phyloP scores from a whole-genome alignment of 2,888 invertebrate species.

The Tolmerus cingulatus region DNA sequence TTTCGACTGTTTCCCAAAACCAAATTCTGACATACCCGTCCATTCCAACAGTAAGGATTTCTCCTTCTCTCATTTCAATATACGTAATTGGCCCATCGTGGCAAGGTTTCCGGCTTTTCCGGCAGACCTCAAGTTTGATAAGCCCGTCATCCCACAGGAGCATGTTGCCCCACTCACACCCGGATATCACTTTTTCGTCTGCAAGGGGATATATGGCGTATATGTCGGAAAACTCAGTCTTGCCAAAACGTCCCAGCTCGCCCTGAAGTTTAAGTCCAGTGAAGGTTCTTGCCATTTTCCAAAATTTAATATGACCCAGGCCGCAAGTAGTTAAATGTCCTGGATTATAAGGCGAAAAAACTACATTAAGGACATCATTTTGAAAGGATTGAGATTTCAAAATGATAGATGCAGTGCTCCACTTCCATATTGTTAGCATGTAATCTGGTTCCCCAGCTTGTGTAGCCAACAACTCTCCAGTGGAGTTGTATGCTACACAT shows the following conservation, averaged over 20 bases:
- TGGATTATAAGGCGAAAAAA: slow-evolving; percentile 82
- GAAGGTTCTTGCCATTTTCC: slow-evolving; percentile 92
- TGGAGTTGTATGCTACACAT: slow-evolving; percentile 79
- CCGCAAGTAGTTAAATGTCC: slow-evolving; percentile 83
- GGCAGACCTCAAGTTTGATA: slow-evolving; percentile 83
- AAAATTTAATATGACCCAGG: slow-evolving; percentile 84
- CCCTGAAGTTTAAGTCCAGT: slow-evolving; percentile 91
- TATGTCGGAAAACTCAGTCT: slow-evolving; percentile 91
- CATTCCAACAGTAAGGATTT: slow-evolving; percentile 66
- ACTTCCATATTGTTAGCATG: slow-evolving; percentile 88
- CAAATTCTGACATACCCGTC: slow-evolving; percentile 84
- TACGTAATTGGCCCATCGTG: slow-evolving; percentile 75
- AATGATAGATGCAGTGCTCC: slow-evolving; percentile 78
- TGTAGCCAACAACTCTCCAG: slow-evolving; percentile 77
- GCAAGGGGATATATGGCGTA: slow-evolving; percentile 84
- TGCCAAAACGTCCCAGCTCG: slow-evolving; percentile 88
- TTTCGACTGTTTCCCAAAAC: slow-evolving; percentile 92
- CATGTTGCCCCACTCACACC: slow-evolving; percentile 91
- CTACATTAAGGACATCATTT: slow-evolving; percentile 79
- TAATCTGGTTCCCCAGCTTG: slow-evolving; percentile 85
- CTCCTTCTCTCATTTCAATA: slow-evolving; percentile 57
- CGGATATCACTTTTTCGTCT: slow-evolving; percentile 88
- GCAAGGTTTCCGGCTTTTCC: slow-evolving; percentile 75
- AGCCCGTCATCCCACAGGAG: slow-evolving; percentile 90
- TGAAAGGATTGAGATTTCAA: slow-evolving; percentile 83